Conservation (phyloP, 1,140 invertebrate genomes). For the Mactra quadrangularis region DNA sequence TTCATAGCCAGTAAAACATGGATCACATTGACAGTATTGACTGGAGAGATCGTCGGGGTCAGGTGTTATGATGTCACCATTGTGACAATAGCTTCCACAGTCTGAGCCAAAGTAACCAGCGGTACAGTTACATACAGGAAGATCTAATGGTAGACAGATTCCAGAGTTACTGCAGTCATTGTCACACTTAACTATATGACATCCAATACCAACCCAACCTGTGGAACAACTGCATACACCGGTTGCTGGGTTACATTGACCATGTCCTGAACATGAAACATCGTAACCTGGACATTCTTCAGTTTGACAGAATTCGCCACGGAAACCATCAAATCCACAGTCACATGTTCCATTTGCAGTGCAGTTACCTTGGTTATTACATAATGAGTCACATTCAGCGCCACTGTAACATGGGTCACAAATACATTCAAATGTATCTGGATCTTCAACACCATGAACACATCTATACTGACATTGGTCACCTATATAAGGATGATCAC, state of each 20-base stretch:
- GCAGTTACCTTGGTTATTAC: constrained; percentile 63
- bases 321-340: constrained; percentile 65
- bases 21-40: constrained; percentile 62
- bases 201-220: constrained; percentile 70
- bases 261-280: constrained; percentile 63
- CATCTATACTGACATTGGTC: constrained; percentile 66
- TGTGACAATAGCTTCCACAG: constrained; percentile 68
- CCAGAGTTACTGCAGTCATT: constrained; percentile 70
- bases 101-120: constrained; percentile 72
- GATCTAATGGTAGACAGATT: constrained; percentile 53
- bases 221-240: constrained; percentile 66
- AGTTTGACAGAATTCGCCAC: constrained; percentile 62
- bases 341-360: constrained; percentile 61
- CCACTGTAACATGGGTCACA: constrained; percentile 67
- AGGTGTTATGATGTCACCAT: constrained; percentile 66
- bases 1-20: constrained; percentile 59
- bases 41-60: constrained; percentile 46
- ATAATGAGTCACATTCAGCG: constrained; percentile 60
- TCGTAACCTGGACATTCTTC: constrained; percentile 65
- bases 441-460: constrained; percentile 54
- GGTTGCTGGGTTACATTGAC: constrained; percentile 58
- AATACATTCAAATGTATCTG: constrained; percentile 58
- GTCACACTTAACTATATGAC: constrained; percentile 64
- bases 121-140: constrained; percentile 65
- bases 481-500: constrained; percentile 64